Base-by-base conservation (phyloP, 2,113 vertebrate genomes). In the Spheniscus mendiculus region DNA sequence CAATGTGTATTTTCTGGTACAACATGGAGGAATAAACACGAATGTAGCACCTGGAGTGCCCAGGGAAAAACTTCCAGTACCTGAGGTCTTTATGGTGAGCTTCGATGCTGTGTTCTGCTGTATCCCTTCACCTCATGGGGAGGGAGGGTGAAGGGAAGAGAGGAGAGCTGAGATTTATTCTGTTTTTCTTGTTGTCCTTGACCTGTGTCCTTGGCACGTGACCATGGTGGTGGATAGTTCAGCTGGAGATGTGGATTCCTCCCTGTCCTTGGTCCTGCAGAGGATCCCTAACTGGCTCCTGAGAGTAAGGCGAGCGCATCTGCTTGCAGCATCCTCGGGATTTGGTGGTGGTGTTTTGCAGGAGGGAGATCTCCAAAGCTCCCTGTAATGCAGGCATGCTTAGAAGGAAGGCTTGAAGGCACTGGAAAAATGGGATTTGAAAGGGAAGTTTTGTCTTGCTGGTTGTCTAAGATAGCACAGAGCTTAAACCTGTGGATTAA, bases 201-300 rank as follows among this genome's bases (percentile, higher is more conserved):
- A 38, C 14, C 23, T 11, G 8, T 59, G 25, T 45, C 27, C 56
- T 50, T 1, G 2, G 27, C 25, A 5, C 1, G 0, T 1, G 4
- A 45, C 32, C 0, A 2, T 21, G 67, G 14, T 58, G n/a, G 22
- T 62, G 55, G 49, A 16, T 22, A 70, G 22, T 29, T 82, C 23
- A 52, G 59, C 34, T 76, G 93, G n/a, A 77, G 32, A 1, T 40
- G 69, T 61, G 56, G 53, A 65, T 69, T 87, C 77, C 96, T 89
- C 84, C 70, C 89, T 95, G 91, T 82, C 94, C 91, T 94, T 97
- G 91, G 91, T 97, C 73, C 94, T 97, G 89, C 87, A 89, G 32
- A 63, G 23, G 32, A 18, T 79, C 47, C 36, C 19, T 15, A 1
- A 26, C 2, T 32, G 69, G 40, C 70, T 76, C 20, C 42, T 47